A percentile compares a stretch with the other conserved stretches of the same genome.
Conservation (phyloP, 2,797 vertebrate genomes). For the Cephalopachus bancanus region DNA sequence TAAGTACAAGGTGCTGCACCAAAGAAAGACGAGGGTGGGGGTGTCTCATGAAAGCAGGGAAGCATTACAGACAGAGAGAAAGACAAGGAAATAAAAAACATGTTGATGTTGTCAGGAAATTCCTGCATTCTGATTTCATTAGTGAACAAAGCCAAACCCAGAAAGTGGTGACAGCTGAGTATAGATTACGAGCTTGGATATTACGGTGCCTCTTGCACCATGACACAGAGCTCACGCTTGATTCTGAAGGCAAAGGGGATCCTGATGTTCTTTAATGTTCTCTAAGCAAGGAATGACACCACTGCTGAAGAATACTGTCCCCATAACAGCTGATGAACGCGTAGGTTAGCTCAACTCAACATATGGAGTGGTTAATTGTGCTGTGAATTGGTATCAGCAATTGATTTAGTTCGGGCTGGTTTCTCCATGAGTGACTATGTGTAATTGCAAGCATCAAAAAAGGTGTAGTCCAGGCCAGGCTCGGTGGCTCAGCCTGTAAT, state of each 20-base stretch:
- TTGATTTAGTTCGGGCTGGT: background rate
- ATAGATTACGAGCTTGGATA: background rate
- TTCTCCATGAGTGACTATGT: background rate
- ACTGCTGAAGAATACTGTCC: background rate
- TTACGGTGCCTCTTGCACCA: too few species aligned
- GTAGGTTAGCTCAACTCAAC: background rate
- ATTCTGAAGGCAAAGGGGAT: background rate
- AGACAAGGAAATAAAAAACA: background rate
- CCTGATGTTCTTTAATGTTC: background rate
- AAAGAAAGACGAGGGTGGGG: background rate
- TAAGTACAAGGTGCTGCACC: background rate
- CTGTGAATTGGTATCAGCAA: background rate
- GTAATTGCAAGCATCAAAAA: background rate
- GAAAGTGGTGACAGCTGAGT: background rate
- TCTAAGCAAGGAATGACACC: background rate
- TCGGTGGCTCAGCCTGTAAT: too few species aligned
- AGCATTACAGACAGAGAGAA: background rate
- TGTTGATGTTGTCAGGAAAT: background rate
- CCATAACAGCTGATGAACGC: background rate
- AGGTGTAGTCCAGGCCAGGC: background rate
- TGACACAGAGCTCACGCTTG: background rate
- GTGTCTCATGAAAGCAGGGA: background rate
- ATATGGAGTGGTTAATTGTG: background rate
- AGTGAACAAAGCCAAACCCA: background rate
- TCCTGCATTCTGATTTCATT: background rate